Evolutionary conservation across 2,888 invertebrate genomes (phyloP), one percentile per base, ranked within the genome.

Genomic region (Heteromyza rotundicornis): DNA sequence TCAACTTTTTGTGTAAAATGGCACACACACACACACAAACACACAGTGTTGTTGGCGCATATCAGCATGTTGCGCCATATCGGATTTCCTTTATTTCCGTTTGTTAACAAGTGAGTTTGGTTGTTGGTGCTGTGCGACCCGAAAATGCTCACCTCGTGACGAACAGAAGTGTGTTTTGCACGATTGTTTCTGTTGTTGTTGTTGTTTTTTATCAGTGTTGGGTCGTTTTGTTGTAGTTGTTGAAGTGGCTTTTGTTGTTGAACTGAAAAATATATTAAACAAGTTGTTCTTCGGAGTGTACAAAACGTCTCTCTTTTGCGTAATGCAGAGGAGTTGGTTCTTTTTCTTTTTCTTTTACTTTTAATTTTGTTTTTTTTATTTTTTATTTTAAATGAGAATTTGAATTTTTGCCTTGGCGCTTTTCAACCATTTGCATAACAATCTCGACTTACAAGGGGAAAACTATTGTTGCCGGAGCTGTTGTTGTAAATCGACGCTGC

Each of bases 61-160:
- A 47, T 47, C 47, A 12, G 47, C 47, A 7, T 47, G 17, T 20
- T 14, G 47, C 20, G 17, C 19, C 20, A 14, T 47, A 47, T 47
- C 47, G 47, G 47, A 47, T 47, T 47, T 47, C 47, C 47, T 47
- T 47, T 14, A 47, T 47, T 47, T 47, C 47, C 47, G 47, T 47
- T 47, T 17, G 19, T 47, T 19, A 47, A 20, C 47, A 20, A 20
- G 47, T 19, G 19, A n/a, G n/a, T n/a, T n/a, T n/a, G 40, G 16
- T n/a, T 7, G 27, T 27, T 7, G 27, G 10, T 40, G n/a, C 40
- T 40, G 14, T 40, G 40, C 40, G 2, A 40, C 40, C 40, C 47
- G 14, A 47, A 17, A 47, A 14, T 14, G 19, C 10, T 14, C 40
- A n/a, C 40, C 5, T 3, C 8, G 3, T 12, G 2, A 40, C 10